phyloP scores from a whole-genome alignment of 2,888 invertebrate species.

The Drosophila subquinaria region DNA sequence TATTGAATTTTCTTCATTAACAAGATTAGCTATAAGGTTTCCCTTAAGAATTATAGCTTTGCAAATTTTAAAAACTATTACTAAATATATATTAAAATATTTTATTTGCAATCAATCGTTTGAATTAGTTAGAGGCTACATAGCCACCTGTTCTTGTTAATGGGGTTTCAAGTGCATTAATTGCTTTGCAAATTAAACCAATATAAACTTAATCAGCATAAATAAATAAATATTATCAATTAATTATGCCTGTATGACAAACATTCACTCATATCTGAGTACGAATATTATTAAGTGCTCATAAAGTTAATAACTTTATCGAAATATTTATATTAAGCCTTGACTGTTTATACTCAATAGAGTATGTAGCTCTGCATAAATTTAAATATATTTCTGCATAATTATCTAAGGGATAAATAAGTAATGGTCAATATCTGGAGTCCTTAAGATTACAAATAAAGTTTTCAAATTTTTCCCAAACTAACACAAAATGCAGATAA shows the following conservation, averaged over 20 bases:
- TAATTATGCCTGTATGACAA: conserved; percentile 4
- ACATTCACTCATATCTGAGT: neutral
- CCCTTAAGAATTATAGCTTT: neutral
- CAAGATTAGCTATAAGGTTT: neutral
- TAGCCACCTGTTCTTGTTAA: neutral
- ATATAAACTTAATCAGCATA: conserved; percentile 3
- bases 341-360: neutral
- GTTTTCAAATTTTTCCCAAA: conserved; percentile 13
- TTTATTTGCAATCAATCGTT: neutral
- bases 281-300: conserved; percentile 7
- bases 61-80: neutral
- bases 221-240: conserved; percentile 11
- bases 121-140: neutral
- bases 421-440: neutral
- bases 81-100: neutral
- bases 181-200: conserved; percentile 7
- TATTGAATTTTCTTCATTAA: neutral
- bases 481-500: conserved; percentile 18
- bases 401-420: neutral
- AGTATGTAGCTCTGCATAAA: neutral
- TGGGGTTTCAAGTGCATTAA: conserved; percentile 2
- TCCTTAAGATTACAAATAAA: neutral
- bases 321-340: neutral
- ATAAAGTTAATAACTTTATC: neutral
- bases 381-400: neutral